Evolutionary conservation across 1,140 invertebrate genomes (phyloP).

Genomic region (Euura saliciscinereae): DNA sequence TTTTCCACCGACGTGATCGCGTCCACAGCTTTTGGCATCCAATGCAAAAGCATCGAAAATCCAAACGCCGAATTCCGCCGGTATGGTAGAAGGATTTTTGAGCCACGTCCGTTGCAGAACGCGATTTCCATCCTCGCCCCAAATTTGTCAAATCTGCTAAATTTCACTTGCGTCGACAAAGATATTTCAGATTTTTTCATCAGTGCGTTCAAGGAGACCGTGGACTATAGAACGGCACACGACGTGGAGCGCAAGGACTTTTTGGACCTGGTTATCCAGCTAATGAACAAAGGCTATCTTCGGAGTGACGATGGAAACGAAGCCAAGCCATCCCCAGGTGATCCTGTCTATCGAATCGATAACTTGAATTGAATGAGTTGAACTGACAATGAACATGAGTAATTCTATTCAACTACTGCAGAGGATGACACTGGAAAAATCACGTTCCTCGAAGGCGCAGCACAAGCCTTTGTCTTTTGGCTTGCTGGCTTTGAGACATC

Average conservation of each 20-base stretch:
- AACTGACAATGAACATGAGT: slow-evolving; percentile 48
- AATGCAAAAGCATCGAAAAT: slow-evolving; percentile 61
- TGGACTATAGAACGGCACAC: slow-evolving; percentile 54
- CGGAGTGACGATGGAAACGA: slow-evolving; percentile 16
- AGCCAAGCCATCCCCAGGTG: neutral
- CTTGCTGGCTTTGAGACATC: slow-evolving; percentile 53
- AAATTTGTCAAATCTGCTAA: slow-evolving; percentile 21
- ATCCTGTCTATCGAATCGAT: neutral
- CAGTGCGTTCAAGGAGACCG: slow-evolving; percentile 59
- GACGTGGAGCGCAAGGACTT: slow-evolving; percentile 55
- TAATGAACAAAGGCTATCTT: slow-evolving; percentile 36
- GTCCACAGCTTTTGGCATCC: slow-evolving; percentile 63
- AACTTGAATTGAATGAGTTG: neutral
- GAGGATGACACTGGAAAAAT: slow-evolving; percentile 42
- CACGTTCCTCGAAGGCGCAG: slow-evolving; percentile 26
- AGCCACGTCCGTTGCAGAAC: slow-evolving; percentile 42
- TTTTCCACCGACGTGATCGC: slow-evolving; percentile 67
- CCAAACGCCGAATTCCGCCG: slow-evolving; percentile 37
- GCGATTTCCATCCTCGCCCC: slow-evolving; percentile 20
- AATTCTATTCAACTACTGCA: slow-evolving; percentile 47
- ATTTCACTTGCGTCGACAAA: slow-evolving; percentile 18
- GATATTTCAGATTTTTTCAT: slow-evolving; percentile 54
- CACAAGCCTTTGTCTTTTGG: slow-evolving; percentile 40
- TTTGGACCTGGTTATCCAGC: slow-evolving; percentile 40
- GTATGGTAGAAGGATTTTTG: slow-evolving; percentile 32